phyloP scores from a whole-genome alignment of 2,888 invertebrate species.

The Cybosia mesomella region DNA sequence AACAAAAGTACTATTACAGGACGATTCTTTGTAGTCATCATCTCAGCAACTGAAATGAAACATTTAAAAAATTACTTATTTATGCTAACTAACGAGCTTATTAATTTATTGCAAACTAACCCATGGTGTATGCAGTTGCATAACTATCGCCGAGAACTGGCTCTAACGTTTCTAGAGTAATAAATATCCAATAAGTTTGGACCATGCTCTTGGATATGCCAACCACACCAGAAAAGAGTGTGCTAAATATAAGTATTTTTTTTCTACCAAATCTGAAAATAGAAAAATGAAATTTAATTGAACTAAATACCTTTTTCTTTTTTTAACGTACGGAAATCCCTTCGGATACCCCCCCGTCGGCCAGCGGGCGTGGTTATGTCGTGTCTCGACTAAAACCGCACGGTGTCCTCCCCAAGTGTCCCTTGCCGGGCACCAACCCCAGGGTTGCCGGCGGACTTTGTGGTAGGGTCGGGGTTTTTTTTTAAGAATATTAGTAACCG shows the following conservation, averaged over 20 bases:
- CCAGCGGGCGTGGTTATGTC: too few relatives aligned
- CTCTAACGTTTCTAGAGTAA: slow-evolving; percentile 51
- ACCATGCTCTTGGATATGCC: slow-evolving; percentile 35
- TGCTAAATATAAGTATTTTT: slow-evolving; percentile 26
- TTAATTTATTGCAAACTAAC: slow-evolving; percentile 31
- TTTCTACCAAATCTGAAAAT: slow-evolving; percentile 42
- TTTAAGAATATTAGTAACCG: too few relatives aligned
- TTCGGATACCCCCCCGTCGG: too few relatives aligned
- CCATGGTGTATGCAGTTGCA: slow-evolving; percentile 58
- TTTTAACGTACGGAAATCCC: too few relatives aligned
- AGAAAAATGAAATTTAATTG: background rate
- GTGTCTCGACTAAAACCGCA: too few relatives aligned
- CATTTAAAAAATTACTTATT: slow-evolving; percentile 31
- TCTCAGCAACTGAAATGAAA: slow-evolving; percentile 67
- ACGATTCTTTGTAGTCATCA: slow-evolving; percentile 58
- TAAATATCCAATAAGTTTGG: slow-evolving; percentile 39
- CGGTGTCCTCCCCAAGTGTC: too few relatives aligned
- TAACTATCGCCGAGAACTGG: slow-evolving; percentile 58
- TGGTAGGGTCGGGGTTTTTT: too few relatives aligned
- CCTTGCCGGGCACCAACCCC: too few relatives aligned
- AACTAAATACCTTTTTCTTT: background rate
- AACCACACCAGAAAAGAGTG: slow-evolving; percentile 27
- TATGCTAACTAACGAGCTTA: too few relatives aligned
- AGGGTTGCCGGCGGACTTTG: too few relatives aligned
- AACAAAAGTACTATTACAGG: slow-evolving; percentile 42